Evolutionary conservation across 2,797 vertebrate genomes (phyloP).

Genomic region (Darevskia nairensis): DNA sequence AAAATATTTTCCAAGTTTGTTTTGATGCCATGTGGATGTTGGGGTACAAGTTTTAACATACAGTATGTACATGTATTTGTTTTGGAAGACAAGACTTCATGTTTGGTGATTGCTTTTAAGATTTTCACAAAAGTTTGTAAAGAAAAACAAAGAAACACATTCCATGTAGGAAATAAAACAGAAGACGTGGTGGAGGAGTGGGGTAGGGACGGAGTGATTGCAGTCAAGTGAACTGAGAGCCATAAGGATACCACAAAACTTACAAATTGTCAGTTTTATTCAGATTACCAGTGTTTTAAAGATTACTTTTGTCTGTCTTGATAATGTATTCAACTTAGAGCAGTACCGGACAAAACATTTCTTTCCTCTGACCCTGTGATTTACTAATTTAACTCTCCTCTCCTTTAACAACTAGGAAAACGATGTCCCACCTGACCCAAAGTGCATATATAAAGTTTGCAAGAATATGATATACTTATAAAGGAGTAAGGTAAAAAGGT

Average conservation of each 20-base stretch:
- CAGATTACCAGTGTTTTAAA: neutral
- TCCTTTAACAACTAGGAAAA: constrained; percentile 17
- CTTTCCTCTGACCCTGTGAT: neutral
- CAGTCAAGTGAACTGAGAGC: neutral
- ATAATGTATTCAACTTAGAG: constrained; percentile 2
- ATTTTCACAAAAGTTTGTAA: no score
- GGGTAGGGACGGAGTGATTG: neutral
- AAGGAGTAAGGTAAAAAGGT: no score
- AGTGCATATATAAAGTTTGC: constrained; percentile 13
- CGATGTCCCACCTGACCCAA: neutral
- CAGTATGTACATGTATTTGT: no score
- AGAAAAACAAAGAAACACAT: no score
- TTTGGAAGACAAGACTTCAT: no score
- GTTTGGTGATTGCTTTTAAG: no score
- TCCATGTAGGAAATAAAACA: no score
- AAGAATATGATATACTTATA: neutral
- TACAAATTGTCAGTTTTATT: neutral
- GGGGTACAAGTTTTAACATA: no score
- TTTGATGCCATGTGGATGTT: no score
- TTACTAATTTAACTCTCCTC: constrained; percentile 15
- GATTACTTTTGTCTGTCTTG: neutral
- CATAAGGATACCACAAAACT: neutral
- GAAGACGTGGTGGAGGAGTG: no score
- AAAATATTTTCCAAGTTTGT: no score
- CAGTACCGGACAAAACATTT: neutral